phyloP scores from a whole-genome alignment of 2,113 vertebrate genomes.

The Bathybates hornii region DNA sequence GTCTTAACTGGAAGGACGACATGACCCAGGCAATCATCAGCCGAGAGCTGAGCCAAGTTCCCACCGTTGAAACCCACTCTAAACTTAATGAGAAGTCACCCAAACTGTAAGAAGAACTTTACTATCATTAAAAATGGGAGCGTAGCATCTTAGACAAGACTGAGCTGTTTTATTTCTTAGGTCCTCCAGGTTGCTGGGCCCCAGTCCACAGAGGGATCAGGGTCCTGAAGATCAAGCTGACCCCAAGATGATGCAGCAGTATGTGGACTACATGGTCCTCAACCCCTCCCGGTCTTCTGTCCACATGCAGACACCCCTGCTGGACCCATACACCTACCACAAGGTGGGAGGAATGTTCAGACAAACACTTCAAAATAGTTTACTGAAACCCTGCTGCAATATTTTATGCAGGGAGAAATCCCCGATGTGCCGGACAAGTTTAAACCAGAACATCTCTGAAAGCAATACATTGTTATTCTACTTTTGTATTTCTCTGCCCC shows the following conservation, averaged over 20 bases:
- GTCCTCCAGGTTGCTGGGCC: neutral
- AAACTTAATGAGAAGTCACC: slow-evolving; percentile 23
- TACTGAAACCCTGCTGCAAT: neutral
- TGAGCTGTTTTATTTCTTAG: neutral
- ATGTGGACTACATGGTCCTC: slow-evolving; percentile 83
- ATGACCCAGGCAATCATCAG: slow-evolving; percentile 86
- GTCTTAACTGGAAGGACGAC: slow-evolving; percentile 89
- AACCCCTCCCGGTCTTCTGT: slow-evolving; percentile 70
- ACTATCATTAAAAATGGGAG: neutral
- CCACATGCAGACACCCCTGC: slow-evolving; percentile 72
- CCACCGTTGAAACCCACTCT: slow-evolving; percentile 56
- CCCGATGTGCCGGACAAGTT: rapidly evolving
- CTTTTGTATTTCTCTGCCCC: neutral
- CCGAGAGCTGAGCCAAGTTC: slow-evolving; percentile 85
- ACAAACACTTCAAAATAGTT: neutral
- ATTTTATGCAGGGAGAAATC: neutral
- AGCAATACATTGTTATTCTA: neutral
- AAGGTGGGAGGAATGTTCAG: slow-evolving; percentile 68
- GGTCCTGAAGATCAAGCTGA: slow-evolving; percentile 9
- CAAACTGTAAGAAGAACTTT: slow-evolving; percentile 72
- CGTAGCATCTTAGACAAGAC: neutral
- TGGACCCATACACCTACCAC: slow-evolving; percentile 81
- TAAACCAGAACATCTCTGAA: neutral
- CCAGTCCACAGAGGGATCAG: neutral
- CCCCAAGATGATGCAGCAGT: slow-evolving; percentile 71